These are phyloP conservation scores for Coremacera marginata DNA, from an alignment of 2,888 invertebrate species.

Conservation along the genomic window DNA sequence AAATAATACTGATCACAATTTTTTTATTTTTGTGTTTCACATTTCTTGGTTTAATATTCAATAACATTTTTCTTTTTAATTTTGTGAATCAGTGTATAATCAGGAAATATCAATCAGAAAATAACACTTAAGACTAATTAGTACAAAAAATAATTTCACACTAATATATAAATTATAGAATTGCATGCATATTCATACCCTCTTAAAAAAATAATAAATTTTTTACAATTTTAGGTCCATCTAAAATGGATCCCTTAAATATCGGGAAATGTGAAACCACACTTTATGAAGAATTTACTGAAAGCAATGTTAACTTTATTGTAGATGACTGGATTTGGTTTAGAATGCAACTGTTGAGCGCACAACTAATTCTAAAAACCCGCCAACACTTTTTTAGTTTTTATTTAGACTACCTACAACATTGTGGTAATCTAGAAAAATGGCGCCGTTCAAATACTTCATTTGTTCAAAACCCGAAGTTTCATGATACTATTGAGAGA, in stretches of 20 bases:
- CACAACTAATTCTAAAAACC: slow-evolving; percentile 76
- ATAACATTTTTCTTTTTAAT: neutral
- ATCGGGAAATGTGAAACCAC: slow-evolving; percentile 12
- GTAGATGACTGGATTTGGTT: slow-evolving; percentile 84
- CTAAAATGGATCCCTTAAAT: slow-evolving; percentile 44
- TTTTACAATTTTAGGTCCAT: slow-evolving; percentile 44
- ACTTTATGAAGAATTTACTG: neutral
- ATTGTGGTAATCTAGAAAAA: slow-evolving; percentile 52
- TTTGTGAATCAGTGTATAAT: too few relatives aligned
- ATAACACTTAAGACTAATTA: too few relatives aligned
- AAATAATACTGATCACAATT: too few relatives aligned
- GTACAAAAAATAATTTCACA: too few relatives aligned
- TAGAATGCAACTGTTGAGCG: slow-evolving; percentile 76
- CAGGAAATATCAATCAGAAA: too few relatives aligned
- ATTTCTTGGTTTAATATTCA: too few relatives aligned
- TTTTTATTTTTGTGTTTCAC: too few relatives aligned
- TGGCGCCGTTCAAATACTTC: slow-evolving; percentile 48
- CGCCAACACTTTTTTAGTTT: slow-evolving; percentile 77
- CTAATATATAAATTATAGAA: too few relatives aligned
- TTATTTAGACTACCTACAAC: slow-evolving; percentile 53
- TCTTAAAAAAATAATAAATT: neutral
- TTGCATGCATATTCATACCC: too few relatives aligned
- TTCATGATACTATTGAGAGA: slow-evolving; percentile 53
- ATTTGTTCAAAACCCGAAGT: slow-evolving; percentile 44
- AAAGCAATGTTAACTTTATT: slow-evolving; percentile 52